Evolutionary conservation across 2,888 invertebrate genomes (phyloP), one percentile per base, ranked within the genome.

Genomic region (Hirudinaria manillensis): DNA sequence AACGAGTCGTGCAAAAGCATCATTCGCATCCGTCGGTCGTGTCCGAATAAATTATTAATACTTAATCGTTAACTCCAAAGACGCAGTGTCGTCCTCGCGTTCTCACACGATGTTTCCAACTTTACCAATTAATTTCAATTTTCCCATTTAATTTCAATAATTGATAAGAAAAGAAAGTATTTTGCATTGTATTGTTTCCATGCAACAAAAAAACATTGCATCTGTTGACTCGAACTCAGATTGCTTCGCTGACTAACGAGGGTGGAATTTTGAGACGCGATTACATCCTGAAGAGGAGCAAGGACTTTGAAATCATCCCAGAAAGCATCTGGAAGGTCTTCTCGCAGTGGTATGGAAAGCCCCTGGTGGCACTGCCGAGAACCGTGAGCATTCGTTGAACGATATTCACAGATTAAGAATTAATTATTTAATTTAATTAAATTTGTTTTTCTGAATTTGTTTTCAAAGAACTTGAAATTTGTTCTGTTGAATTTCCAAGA

Each of bases 321-420:
- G 93, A 93, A 82, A 90, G 91, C 67, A 87, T 94, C 79, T 94
- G 94, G 94, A 90, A 92, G 78, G 93, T 93, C 0, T 85, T 94
- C 21, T 90, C 91, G 77, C 79, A 81, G 79, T 94, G 94, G 94
- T 92, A 92, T 86, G 89, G 89, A 71, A 91, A 92, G 34, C 90
- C 90, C 16, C 91, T 91, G 3, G 24, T 76, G 27, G 91, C 93
- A 6, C 87, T 93, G 79, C 93, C 93, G 0, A 85, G 93, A 80
- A 92, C 91, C 87, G 91, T 88, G 78, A 82, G 61, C 10, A n/a
- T n/a, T n/a, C n/a, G 45, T 6, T 1, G 45, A 45, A 10, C 13
- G 3, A 10, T 45, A 10, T 45, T 45, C 83, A 81, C 6, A n/a
- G 16, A 2, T 4, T 45, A 1, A 19, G 24, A 2, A n/a, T 51